phyloP scores from a whole-genome alignment of 2,888 invertebrate genomes.

The Cerastis rubricosa region DNA sequence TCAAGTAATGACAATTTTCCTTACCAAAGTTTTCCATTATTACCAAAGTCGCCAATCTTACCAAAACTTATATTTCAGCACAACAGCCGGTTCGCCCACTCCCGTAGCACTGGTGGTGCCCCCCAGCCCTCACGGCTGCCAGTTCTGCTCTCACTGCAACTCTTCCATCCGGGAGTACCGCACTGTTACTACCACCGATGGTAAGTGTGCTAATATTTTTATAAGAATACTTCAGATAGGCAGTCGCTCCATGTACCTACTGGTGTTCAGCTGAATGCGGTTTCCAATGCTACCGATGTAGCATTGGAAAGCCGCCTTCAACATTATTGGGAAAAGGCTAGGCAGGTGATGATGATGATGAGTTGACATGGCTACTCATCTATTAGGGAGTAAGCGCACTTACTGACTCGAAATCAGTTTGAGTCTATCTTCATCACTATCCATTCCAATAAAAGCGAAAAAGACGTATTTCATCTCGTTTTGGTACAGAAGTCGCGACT shows the following conservation, averaged over 20 bases:
- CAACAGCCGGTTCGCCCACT: conserved; percentile 40
- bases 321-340: too few species aligned
- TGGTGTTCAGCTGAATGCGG: too few species aligned
- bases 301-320: too few species aligned
- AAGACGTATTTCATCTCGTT: neutral
- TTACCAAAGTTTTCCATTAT: neutral
- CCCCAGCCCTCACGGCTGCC: conserved; percentile 78
- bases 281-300: too few species aligned
- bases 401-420: neutral
- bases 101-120: conserved; percentile 41
- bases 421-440: neutral
- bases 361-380: neutral
- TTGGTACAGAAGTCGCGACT: neutral
- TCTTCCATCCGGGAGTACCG: conserved; percentile 77
- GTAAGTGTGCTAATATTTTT: conserved; percentile 57
- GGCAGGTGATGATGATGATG: too few species aligned
- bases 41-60: neutral
- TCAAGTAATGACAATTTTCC: neutral
- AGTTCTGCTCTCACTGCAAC: conserved; percentile 88
- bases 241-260: too few species aligned
- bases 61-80: neutral
- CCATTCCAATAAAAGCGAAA: neutral
- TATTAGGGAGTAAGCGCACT: neutral
- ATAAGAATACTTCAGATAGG: neutral
- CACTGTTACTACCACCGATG: conserved; percentile 76